Evolutionary conservation across 1,140 invertebrate species (phyloP), one percentile per base, ranked within the genome.

Genomic region (Papilio polytes): DNA sequence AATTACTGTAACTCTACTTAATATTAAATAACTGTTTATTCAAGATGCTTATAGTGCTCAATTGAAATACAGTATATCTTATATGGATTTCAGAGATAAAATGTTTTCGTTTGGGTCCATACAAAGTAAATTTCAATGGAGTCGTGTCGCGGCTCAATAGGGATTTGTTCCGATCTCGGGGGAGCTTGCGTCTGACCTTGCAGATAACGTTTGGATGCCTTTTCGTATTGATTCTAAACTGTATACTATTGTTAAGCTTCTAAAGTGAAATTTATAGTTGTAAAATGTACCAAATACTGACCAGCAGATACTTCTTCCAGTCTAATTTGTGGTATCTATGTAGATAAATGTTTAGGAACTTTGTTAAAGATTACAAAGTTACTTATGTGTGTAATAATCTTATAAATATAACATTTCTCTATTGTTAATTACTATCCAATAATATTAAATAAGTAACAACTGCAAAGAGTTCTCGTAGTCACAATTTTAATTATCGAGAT

Each of bases 161-260:
- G 73, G 73, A 74, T 74, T 74, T 74, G 73, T 74, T 46, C 46
- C 73, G 73, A 74, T 74, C 44, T 74, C 73, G 44, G 73, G 73
- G 44, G 41, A 74, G 44, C 44, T n/a, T 20, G 73, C 46, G 46
- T 48, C 8, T 15, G 73, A 74, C 73, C 73, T 74, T 74, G 73
- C 1, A 48, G 73, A 74, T 74, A 74, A 48, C n/a, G 20, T 48
- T 74, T 15, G 20, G 46, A 74, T 74, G 73, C 22, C 20, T 74
- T 20, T 74, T 51, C 13, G 20, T 74, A 74, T 74, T 51, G 44
- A 74, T 51, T 74, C 12, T 74, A 20, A 74, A 73, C 26, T 44
- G n/a, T 73, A 13, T 56, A 26, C 56, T 63, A 3, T 63, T 15
- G 63, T 26, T 26, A 66, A 31, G 63, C 63, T 66, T 66, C 31